Evolutionary conservation across 2,113 vertebrate genomes (phyloP).

Genomic region (Hippopotamus amphibius): DNA sequence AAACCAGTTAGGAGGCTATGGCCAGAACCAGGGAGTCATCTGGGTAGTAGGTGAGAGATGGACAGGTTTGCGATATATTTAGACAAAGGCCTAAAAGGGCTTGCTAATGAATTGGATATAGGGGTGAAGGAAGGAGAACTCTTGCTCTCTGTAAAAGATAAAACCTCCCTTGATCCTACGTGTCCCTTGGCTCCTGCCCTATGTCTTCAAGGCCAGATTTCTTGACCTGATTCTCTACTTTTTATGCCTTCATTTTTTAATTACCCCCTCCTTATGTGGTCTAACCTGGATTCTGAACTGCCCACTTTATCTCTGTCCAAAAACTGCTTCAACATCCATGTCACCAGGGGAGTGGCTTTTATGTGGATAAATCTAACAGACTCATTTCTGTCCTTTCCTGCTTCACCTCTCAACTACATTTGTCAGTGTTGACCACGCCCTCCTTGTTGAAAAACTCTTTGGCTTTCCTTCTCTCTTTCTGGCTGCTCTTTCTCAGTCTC

Average conservation of each 20-base stretch:
- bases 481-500: not conserved
- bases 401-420: not conserved
- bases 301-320: not conserved
- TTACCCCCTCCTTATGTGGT: not conserved
- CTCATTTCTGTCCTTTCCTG: not conserved
- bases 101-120: not conserved
- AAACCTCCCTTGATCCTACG: not conserved
- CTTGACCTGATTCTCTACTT: not conserved
- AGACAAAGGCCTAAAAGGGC: not conserved
- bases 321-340: not conserved
- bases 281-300: not conserved
- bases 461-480: not conserved
- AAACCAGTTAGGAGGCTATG: not conserved
- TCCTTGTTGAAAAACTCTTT: not conserved
- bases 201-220: not conserved
- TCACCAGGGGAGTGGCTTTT: not conserved
- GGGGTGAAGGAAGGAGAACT: not conserved
- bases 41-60: not conserved
- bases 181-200: not conserved
- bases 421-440: not conserved
- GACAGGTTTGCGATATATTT: not conserved
- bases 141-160: not conserved
- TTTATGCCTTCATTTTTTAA: not conserved
- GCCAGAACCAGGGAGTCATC: not conserved
- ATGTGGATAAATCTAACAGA: not conserved